Conservation (phyloP, 1,140 invertebrate species). For the Trichonephila inaurata region DNA sequence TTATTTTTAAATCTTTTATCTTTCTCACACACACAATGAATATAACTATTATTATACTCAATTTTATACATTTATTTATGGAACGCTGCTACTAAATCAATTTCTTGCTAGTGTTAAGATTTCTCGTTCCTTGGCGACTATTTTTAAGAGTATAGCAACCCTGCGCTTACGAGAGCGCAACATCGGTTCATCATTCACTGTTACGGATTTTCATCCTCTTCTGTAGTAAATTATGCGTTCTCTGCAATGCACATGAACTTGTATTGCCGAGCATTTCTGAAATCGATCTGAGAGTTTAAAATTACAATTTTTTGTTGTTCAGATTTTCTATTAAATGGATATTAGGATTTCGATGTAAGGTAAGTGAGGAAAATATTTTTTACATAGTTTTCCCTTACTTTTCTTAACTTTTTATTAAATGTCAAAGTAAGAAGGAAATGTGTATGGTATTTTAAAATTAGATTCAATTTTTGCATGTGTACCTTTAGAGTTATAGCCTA, state of each 20-base stretch:
- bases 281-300: not conserved
- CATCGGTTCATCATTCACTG: conserved; percentile 16
- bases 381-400: too few relatives aligned
- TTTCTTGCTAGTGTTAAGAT: not conserved
- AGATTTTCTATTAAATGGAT: not conserved
- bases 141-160: not conserved
- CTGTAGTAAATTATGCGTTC: not conserved
- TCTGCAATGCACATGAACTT: not conserved
- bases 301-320: not conserved
- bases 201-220: conserved; percentile 24
- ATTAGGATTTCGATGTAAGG: not conserved
- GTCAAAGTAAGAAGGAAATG: too few relatives aligned
- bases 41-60: too few relatives aligned
- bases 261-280: not conserved
- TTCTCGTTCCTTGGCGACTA: not conserved
- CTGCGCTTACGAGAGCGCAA: not conserved
- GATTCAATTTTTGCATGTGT: too few relatives aligned
- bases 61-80: too few relatives aligned
- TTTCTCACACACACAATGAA: too few relatives aligned
- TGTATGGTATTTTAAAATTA: too few relatives aligned
- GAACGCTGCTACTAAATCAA: too few relatives aligned
- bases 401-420: too few relatives aligned
- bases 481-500: too few relatives aligned
- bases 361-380: not conserved
- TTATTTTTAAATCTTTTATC: too few relatives aligned